phyloP scores from a whole-genome alignment of 2,113 vertebrate species.

The Marcusenius ussheri region DNA sequence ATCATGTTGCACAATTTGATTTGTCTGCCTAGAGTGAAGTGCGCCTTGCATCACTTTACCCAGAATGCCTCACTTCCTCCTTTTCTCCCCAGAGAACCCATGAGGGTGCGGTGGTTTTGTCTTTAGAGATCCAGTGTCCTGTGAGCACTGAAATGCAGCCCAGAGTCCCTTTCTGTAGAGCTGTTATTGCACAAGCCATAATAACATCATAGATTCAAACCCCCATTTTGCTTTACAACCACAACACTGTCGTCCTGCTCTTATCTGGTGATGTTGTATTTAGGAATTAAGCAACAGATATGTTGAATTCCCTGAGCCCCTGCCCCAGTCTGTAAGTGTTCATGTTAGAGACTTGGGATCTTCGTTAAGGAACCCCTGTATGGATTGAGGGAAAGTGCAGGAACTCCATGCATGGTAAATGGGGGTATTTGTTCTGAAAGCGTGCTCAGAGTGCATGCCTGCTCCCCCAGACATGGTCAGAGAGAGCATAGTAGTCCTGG shows the following conservation, averaged over 20 bases:
- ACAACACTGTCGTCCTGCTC: background rate
- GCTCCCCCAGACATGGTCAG: background rate
- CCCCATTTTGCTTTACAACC: background rate
- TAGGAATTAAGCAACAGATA: background rate
- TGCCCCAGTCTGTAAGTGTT: background rate
- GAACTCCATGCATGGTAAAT: background rate
- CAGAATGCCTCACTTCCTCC: background rate
- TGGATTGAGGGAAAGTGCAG: background rate
- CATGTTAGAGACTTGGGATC: background rate
- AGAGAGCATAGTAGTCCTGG: background rate
- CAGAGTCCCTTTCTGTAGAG: background rate
- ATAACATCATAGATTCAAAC: background rate
- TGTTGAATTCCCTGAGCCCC: background rate
- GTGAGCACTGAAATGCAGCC: background rate
- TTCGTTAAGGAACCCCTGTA: background rate
- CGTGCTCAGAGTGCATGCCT: background rate
- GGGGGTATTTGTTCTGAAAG: background rate
- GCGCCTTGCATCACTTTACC: background rate
- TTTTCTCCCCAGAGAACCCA: background rate
- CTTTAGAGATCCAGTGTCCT: background rate
- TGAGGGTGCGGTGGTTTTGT: background rate
- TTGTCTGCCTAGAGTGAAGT: background rate
- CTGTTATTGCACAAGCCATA: background rate
- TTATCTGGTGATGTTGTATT: background rate
- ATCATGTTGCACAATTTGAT: background rate